A percentile compares a stretch with the other conserved stretches of the same genome.
Conservation (phyloP, 2,797 vertebrate genomes). For the Tiaroga cobitis region DNA sequence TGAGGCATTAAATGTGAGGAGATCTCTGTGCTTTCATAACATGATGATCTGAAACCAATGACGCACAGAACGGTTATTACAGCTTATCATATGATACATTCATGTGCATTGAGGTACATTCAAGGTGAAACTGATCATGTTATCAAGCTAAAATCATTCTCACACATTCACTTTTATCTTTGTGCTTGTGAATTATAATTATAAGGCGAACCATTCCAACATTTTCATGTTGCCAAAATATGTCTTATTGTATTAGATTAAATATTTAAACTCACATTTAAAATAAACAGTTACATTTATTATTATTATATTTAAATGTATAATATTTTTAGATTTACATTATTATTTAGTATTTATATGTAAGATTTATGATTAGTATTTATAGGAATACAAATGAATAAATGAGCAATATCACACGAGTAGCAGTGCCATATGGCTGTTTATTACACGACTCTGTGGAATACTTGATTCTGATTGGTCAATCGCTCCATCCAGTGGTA, state of each 20-base stretch:
- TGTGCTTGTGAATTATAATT: not conserved
- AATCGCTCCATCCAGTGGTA: too few relatives aligned
- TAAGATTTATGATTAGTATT: too few relatives aligned
- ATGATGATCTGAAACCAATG: conserved; percentile 15
- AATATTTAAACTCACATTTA: not conserved
- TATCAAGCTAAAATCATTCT: not conserved
- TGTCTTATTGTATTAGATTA: not conserved
- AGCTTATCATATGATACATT: conserved; percentile 19
- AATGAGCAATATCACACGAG: too few relatives aligned
- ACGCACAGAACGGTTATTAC: not conserved
- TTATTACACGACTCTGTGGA: too few relatives aligned
- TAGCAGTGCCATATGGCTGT: too few relatives aligned
- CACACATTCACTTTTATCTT: not conserved
- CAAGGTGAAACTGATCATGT: not conserved
- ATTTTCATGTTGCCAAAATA: not conserved
- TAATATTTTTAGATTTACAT: too few relatives aligned
- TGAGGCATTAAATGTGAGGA: conserved; percentile 5
- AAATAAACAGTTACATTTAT: not conserved
- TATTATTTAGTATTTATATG: too few relatives aligned
- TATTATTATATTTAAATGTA: too few relatives aligned
- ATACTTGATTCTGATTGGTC: too few relatives aligned
- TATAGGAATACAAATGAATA: too few relatives aligned
- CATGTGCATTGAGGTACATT: not conserved
- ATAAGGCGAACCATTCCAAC: not conserved
- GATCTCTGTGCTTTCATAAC: conserved; percentile 1